These are phyloP conservation scores for Sycobia sp. DNA, from an alignment of 1,140 invertebrate genomes.

Conservation along the genomic window DNA sequence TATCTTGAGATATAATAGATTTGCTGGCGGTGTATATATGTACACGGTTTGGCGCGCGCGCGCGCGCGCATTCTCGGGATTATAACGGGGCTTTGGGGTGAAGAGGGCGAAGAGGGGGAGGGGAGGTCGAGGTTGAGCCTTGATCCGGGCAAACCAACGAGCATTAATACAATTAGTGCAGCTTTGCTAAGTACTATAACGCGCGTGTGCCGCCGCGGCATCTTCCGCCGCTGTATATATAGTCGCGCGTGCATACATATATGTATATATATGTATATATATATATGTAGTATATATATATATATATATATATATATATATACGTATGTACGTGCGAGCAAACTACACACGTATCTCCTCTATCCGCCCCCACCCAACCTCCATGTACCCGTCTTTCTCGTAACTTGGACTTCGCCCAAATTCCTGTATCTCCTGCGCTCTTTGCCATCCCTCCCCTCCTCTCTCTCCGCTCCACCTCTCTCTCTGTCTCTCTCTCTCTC, in stretches of 20 bases:
- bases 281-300: not conserved
- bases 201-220: not conserved
- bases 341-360: too few relatives aligned
- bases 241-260: not conserved
- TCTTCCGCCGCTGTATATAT: not conserved
- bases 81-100: conserved; percentile 49
- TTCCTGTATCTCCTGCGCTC: conserved; percentile 30
- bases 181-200: conserved; percentile 56
- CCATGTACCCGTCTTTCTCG: conserved; percentile 28
- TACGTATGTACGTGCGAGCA: too few relatives aligned
- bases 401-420: conserved; percentile 55
- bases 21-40: conserved; percentile 39
- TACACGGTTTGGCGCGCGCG: conserved; percentile 35
- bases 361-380: too few relatives aligned
- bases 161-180: conserved; percentile 60
- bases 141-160: conserved; percentile 53
- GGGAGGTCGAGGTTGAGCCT: too few relatives aligned
- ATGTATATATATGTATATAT: not conserved
- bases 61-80: too few relatives aligned
- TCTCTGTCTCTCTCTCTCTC: not conserved
- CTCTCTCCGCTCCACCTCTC: not conserved
- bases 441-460: too few relatives aligned
- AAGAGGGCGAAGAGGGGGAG: too few relatives aligned
- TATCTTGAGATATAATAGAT: conserved; percentile 48
- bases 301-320: not conserved